Percentiles rank a stretch among this genome's conserved stretches.
These are phyloP conservation scores for Dasysyrphus albostriatus DNA, from an alignment of 2,888 invertebrate genomes.

Conservation along the genomic window DNA sequence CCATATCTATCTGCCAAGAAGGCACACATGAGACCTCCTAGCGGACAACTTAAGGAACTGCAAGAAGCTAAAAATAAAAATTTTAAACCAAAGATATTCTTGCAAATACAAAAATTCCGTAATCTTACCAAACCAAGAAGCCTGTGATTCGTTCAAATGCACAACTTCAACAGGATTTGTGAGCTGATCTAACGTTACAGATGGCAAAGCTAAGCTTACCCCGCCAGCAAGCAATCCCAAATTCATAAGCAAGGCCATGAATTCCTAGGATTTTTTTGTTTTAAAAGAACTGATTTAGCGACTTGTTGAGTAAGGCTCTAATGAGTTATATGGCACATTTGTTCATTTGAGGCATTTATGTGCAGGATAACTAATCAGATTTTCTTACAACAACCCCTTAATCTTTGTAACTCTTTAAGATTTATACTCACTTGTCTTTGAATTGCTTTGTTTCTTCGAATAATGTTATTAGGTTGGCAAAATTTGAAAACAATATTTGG, in stretches of 20 bases:
- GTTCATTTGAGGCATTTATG: too few species aligned
- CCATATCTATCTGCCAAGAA: not conserved
- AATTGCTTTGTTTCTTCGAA: constrained; percentile 79
- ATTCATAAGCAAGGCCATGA: constrained; percentile 82
- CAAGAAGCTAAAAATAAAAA: constrained; percentile 79
- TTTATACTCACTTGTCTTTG: constrained; percentile 79
- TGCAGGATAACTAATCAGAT: too few species aligned
- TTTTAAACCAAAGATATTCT: not conserved
- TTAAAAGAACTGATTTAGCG: too few species aligned
- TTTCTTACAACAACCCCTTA: too few species aligned
- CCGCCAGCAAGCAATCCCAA: constrained; percentile 82
- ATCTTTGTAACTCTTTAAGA: too few species aligned
- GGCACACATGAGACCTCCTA: not conserved
- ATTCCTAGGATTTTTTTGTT: constrained; percentile 76
- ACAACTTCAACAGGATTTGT: constrained; percentile 78
- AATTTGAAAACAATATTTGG: constrained; percentile 77
- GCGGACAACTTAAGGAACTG: not conserved
- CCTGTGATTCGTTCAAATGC: constrained; percentile 78
- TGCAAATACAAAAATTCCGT: not conserved
- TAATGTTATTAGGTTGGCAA: constrained; percentile 73
- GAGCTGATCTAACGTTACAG: constrained; percentile 80
- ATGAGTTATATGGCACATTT: too few species aligned
- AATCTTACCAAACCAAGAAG: constrained; percentile 82
- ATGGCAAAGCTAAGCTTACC: constrained; percentile 82
- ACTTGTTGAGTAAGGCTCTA: too few species aligned